Conservation (phyloP, 2,113 vertebrate species). For the Callithrix jacchus region DNA sequence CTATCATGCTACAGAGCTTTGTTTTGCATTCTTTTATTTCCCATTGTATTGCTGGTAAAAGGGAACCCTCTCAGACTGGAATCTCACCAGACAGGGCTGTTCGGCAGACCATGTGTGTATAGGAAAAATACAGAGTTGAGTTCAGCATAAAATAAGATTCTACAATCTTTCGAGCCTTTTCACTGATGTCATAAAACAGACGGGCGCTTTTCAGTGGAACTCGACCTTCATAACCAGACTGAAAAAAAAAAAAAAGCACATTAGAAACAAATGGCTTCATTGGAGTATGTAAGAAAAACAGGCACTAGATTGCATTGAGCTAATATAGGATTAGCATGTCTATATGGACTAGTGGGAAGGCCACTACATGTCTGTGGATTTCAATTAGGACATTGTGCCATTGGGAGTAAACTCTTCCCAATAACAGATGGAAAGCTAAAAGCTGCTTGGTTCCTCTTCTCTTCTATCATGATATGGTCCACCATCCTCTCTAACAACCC, state of each 20-base stretch:
- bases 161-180: conserved; percentile 92
- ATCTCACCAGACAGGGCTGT: conserved; percentile 93
- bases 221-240: conserved; percentile 94
- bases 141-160: conserved; percentile 97
- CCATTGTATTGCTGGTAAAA: not conserved
- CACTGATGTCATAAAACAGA: conserved; percentile 95
- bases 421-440: not conserved
- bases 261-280: not conserved
- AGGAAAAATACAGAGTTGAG: conserved; percentile 96
- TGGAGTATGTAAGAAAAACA: not conserved
- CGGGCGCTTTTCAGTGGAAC: conserved; percentile 92
- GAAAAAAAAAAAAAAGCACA: conserved; percentile 38
- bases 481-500: not conserved
- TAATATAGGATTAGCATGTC: not conserved
- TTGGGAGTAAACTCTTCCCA: not conserved
- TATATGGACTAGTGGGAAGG: fast-evolving
- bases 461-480: not conserved
- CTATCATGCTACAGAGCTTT: not conserved
- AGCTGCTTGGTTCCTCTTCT: too few species aligned
- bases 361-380: not conserved
- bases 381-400: not conserved
- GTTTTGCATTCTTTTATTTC: not conserved
- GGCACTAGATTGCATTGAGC: not conserved
- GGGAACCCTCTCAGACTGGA: not conserved
- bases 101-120: conserved; percentile 97